Conservation (phyloP, 2,888 invertebrate genomes). For the Hyposoter dolosus region DNA sequence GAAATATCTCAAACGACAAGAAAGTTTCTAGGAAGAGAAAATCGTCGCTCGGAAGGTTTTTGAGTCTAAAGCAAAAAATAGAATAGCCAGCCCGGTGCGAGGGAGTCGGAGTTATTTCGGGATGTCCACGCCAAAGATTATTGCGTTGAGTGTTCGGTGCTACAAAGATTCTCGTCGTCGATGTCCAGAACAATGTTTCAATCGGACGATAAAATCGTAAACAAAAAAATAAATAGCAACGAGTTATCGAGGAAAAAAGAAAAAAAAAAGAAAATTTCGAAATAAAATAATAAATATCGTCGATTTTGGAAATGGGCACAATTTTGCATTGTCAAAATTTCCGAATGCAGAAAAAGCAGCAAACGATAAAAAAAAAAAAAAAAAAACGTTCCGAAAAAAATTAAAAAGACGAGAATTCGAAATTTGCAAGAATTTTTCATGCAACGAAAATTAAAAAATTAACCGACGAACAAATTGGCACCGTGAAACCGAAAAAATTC, state of each 20-base stretch:
- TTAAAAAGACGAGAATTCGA: too few relatives aligned
- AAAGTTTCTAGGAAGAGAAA: conserved; percentile 27
- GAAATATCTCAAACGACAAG: conserved; percentile 3
- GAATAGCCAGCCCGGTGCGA: conserved; percentile 67
- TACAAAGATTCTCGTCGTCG: neutral
- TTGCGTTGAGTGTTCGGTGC: conserved; percentile 27
- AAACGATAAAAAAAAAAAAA: too few relatives aligned
- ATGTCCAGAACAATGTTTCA: conserved; percentile 18
- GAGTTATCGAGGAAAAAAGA: neutral
- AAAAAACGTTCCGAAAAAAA: neutral
- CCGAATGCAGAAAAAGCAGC: too few relatives aligned
- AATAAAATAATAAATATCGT: too few relatives aligned
- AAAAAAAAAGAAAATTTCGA: too few relatives aligned
- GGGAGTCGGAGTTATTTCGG: conserved; percentile 67
- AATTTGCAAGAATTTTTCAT: too few relatives aligned
- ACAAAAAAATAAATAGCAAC: neutral
- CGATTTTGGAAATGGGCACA: too few relatives aligned
- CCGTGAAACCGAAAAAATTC: neutral
- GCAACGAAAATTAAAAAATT: too few relatives aligned
- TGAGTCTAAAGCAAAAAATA: conserved; percentile 66
- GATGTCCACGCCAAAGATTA: conserved; percentile 48
- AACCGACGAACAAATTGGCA: too few relatives aligned
- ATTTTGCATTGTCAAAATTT: too few relatives aligned
- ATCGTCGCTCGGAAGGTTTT: conserved; percentile 42
- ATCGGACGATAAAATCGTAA: neutral